Evolutionary conservation across 2,888 invertebrate genomes (phyloP).

Genomic region (Metopia argyrocephala): DNA sequence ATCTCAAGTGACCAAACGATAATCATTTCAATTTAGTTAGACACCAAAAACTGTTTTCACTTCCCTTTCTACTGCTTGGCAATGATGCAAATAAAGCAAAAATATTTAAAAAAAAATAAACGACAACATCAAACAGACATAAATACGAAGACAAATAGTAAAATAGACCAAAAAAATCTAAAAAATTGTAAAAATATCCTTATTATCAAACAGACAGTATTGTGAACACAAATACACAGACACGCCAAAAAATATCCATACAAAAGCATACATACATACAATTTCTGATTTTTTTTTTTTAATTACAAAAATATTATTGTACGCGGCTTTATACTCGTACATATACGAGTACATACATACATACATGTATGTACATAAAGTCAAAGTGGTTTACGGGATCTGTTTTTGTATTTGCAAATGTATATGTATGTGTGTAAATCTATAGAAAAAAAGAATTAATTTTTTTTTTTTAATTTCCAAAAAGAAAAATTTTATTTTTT

Average conservation of each 20-base stretch:
- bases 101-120: constrained; percentile 65
- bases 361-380: constrained; percentile 47
- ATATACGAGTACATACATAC: too few species aligned
- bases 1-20: constrained; percentile 64
- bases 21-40: constrained; percentile 67
- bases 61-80: too few species aligned
- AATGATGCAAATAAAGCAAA: constrained; percentile 32
- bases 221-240: constrained; percentile 21
- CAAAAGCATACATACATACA: neutral
- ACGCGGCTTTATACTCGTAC: constrained; percentile 53
- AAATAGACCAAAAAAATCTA: constrained; percentile 22
- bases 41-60: constrained; percentile 59
- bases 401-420: constrained; percentile 13
- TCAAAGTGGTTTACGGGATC: constrained; percentile 48
- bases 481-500: constrained; percentile 17
- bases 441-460: neutral
- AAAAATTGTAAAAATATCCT: constrained; percentile 30
- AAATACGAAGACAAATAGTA: constrained; percentile 41
- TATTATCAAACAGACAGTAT: constrained; percentile 66
- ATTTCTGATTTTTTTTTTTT: constrained; percentile 5
- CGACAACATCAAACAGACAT: constrained; percentile 64
- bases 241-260: neutral
- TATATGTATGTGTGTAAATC: neutral
- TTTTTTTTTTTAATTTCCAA: constrained; percentile 24
- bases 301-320: constrained; percentile 57